Conservation (phyloP, 1,140 invertebrate genomes). For the Polyergus mexicanus region DNA sequence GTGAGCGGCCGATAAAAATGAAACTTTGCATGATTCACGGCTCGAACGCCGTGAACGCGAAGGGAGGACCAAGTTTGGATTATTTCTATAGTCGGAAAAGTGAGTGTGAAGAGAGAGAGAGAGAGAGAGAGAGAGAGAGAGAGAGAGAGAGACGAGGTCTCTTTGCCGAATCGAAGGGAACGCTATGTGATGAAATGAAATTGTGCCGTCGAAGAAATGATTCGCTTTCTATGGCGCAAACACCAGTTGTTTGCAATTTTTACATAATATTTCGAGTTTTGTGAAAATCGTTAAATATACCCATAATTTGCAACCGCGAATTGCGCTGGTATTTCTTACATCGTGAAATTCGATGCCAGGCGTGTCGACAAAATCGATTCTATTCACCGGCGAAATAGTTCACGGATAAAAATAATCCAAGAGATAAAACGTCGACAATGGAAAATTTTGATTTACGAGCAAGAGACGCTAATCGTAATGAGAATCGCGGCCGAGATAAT, state of each 20-base stretch:
- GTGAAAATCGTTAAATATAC: background rate
- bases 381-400: slow-evolving; percentile 29
- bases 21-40: slow-evolving; percentile 26
- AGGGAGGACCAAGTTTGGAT: background rate
- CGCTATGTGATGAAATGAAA: background rate
- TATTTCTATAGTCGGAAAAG: slow-evolving; percentile 25
- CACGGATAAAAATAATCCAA: slow-evolving; percentile 35
- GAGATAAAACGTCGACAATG: slow-evolving; percentile 26
- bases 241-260: slow-evolving; percentile 27
- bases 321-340: slow-evolving; percentile 12
- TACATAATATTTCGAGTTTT: slow-evolving; percentile 10
- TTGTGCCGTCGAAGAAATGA: slow-evolving; percentile 28
- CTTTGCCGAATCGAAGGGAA: background rate
- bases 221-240: background rate
- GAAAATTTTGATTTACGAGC: slow-evolving; percentile 41
- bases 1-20: slow-evolving; percentile 24
- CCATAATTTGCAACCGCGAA: slow-evolving; percentile 13
- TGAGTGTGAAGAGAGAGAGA: no score
- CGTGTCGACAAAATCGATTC: slow-evolving; percentile 52
- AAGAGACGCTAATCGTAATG: slow-evolving; percentile 16
- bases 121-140: no score
- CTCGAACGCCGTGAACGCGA: slow-evolving; percentile 1
- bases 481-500: slow-evolving; percentile 2
- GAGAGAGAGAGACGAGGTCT: slow-evolving; percentile 10
- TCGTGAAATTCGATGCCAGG: slow-evolving; percentile 35